These are phyloP conservation scores for Cricetomys ansorgei DNA, from an alignment of 2,113 vertebrate species.

Conservation along the genomic window DNA sequence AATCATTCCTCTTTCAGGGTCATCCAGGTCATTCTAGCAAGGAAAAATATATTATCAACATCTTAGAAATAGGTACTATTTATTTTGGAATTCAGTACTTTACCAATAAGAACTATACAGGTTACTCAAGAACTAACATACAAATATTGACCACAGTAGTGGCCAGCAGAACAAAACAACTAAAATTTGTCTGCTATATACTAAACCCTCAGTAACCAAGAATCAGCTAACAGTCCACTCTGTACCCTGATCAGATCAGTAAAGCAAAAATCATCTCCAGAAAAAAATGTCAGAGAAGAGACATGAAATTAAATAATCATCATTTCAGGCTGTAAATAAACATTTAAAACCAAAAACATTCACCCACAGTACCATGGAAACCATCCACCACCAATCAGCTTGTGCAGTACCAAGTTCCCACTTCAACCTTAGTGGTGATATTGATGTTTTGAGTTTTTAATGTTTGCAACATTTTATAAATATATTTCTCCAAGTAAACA, in stretches of 20 bases:
- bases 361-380: not conserved
- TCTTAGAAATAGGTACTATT: constrained; percentile 20
- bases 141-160: constrained; percentile 18
- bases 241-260: constrained; percentile 84
- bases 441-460: not conserved
- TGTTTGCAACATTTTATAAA: constrained; percentile 13
- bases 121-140: not conserved
- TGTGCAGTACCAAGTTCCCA: not conserved
- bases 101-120: not conserved
- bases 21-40: constrained; percentile 96
- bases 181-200: not conserved
- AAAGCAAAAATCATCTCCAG: constrained; percentile 81
- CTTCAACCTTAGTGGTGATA: not conserved
- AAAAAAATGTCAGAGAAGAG: constrained; percentile 87
- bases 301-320: constrained; percentile 85
- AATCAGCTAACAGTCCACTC: not conserved
- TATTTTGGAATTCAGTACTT: not conserved
- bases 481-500: not conserved
- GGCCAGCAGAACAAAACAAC: not conserved
- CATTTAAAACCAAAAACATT: not conserved
- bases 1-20: constrained; percentile 99
- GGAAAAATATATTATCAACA: constrained; percentile 53
- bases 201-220: not conserved
- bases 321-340: constrained; percentile 74
- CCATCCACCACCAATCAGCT: not conserved